Evolutionary conservation across 2,797 vertebrate genomes (phyloP).

Genomic region (Lutjanus argentimaculatus): DNA sequence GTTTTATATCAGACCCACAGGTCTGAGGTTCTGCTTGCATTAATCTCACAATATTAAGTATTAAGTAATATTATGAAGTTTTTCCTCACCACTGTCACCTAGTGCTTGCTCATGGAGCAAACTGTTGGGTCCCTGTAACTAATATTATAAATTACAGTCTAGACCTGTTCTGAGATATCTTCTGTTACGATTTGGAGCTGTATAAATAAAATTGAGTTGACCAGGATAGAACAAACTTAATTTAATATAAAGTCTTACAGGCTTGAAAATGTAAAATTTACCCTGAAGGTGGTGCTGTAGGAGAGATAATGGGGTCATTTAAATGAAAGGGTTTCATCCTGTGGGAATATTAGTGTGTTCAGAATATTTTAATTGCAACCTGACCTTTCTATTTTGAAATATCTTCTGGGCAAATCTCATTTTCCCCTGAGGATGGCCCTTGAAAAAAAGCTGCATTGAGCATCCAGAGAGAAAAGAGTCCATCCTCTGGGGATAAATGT

Average conservation of each 20-base stretch:
- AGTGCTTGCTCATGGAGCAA: no score
- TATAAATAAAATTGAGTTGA: no score
- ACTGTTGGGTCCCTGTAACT: no score
- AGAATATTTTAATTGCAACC: neutral
- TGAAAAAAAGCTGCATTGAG: neutral
- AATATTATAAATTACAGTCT: no score
- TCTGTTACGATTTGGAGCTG: no score
- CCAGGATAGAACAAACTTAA: neutral
- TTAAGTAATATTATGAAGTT: no score
- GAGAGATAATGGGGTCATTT: neutral
- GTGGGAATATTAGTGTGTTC: neutral
- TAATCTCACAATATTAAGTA: neutral
- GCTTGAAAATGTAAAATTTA: neutral
- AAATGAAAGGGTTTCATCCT: conserved; percentile 9
- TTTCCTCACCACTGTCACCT: no score
- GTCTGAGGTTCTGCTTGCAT: neutral
- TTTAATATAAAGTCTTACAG: neutral
- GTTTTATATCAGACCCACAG: neutral
- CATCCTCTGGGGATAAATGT: conserved; percentile 24
- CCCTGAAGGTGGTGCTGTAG: no score
- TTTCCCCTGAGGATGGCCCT: neutral
- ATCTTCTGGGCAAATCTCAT: neutral
- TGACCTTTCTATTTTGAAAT: conserved; percentile 6
- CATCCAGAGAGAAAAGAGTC: neutral
- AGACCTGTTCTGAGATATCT: no score